Conservation (phyloP, 2,113 vertebrate species). For the Neodontobutis hainanensis region DNA sequence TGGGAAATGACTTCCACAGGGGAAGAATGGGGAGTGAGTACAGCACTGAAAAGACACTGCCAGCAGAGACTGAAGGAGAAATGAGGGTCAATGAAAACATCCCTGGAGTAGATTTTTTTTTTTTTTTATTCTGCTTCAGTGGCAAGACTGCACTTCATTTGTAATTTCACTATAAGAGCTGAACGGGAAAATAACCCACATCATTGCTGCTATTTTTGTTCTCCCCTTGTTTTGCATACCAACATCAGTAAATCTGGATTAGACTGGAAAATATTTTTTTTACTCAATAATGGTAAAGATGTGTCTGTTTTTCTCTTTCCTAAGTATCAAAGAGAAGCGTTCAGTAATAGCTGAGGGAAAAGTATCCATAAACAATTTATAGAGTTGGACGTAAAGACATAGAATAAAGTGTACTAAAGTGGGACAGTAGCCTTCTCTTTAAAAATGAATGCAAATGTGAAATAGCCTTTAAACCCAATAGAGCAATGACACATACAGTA, state of each 20-base stretch:
- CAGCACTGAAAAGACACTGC: constrained; percentile 49
- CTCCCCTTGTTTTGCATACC: neutral
- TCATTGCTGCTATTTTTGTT: constrained; percentile 8
- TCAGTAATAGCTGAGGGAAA: constrained; percentile 9
- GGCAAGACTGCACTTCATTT: constrained; percentile 35
- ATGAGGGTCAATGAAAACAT: constrained; percentile 54
- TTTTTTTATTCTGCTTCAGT: constrained; percentile 49
- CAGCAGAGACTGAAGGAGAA: constrained; percentile 52
- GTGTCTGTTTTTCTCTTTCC: neutral
- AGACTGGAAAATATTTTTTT: too few species aligned
- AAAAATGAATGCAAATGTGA: constrained; percentile 20
- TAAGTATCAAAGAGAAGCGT: constrained; percentile 6
- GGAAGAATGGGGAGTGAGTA: constrained; percentile 63
- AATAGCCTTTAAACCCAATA: neutral
- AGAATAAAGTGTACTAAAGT: constrained; percentile 24
- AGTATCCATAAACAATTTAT: constrained; percentile 32
- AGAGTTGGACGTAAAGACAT: constrained; percentile 1
- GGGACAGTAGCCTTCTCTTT: neutral
- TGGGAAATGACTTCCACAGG: constrained; percentile 66
- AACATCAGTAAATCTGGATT: too few species aligned
- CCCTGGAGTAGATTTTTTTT: constrained; percentile 42
- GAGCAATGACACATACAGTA: constrained; percentile 11
- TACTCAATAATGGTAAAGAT: neutral
- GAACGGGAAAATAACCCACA: neutral
- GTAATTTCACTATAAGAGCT: constrained; percentile 37